Evolutionary conservation across 2,797 vertebrate species (phyloP), one percentile per base, ranked within the genome.

Genomic region (Sebastes cheni): DNA sequence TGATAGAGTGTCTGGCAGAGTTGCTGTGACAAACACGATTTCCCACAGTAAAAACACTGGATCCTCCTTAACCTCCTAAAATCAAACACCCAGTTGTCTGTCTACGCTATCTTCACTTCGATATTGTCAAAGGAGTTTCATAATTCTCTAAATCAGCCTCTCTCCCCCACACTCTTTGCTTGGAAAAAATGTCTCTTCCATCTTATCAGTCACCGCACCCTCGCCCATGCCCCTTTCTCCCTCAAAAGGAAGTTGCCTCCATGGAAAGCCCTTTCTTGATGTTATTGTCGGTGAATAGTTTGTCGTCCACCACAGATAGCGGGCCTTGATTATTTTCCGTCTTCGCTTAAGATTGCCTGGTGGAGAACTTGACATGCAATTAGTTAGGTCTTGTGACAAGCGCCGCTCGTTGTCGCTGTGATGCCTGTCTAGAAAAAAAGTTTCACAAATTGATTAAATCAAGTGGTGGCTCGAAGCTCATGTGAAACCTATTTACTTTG

Each of bases 191-290:
- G 89, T 82, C 80, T 89, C 84, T 82, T 84, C 86, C 84, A 77
- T 93, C 92, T 96, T 95, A 95, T 96, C 95, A 91, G 92, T 34
- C 79, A 12, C 92, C 82, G 20, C 92, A 64, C 91, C 92, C 92
- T 89, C 60, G 68, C 61, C 73, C 82, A 18, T 50, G 42, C 42
- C 42, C 88, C 88, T 90, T 79, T 77, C 85, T 88, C 80, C 80
- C 82, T 78, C 84, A 76, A 65, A 88, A 94, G 95, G 94, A 96
- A 95, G 93, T 93, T 62, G 85, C 81, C 88, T 83, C 72, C 82
- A 84, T 91, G 89, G 64, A 29, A 79, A 77, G 72, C 83, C 81
- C 85, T 83, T 80, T 91, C 86, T 91, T 91, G 90, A 93, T 95
- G 93, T 94, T 95, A 89, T 95, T 96, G 94, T 93, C 87, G 67